Percentiles rank a stretch among this genome's conserved stretches.
Conservation (phyloP, 2,113 vertebrate genomes). For the Grammomys surdaster region DNA sequence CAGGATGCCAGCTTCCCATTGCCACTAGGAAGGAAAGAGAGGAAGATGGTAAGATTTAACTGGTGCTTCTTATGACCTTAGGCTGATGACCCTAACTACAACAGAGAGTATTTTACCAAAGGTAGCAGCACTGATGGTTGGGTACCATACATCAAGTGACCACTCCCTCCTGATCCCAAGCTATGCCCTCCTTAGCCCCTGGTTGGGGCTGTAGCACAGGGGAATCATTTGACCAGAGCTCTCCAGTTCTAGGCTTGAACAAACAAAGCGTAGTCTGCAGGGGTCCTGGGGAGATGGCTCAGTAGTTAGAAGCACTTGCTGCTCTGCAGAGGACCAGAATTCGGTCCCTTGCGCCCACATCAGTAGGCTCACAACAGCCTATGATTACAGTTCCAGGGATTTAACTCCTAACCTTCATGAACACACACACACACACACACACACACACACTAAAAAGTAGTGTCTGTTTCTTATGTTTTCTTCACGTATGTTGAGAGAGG, state of each 20-base stretch:
- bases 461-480: not conserved
- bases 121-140: rapidly evolving
- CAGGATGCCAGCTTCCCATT: slow-evolving; percentile 97
- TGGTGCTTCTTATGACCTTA: rapidly evolving
- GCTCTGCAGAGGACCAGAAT: not conserved
- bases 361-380: too few species aligned
- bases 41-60: not conserved
- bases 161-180: not conserved
- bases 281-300: not conserved
- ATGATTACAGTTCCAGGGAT: not conserved
- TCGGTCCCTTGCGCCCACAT: not conserved
- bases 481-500: not conserved
- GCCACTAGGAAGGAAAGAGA: slow-evolving; percentile 87
- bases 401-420: not conserved
- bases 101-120: rapidly evolving
- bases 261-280: not conserved
- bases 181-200: too few species aligned
- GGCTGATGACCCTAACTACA: not conserved
- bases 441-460: not conserved
- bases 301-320: not conserved
- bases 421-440: not conserved
- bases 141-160: rapidly evolving
- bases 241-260: not conserved
- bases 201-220: not conserved
- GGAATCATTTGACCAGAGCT: not conserved